Evolutionary conservation across 2,113 vertebrate genomes (phyloP), one percentile per base, ranked within the genome.

Genomic region (Petrocephalus microphthalmus): DNA sequence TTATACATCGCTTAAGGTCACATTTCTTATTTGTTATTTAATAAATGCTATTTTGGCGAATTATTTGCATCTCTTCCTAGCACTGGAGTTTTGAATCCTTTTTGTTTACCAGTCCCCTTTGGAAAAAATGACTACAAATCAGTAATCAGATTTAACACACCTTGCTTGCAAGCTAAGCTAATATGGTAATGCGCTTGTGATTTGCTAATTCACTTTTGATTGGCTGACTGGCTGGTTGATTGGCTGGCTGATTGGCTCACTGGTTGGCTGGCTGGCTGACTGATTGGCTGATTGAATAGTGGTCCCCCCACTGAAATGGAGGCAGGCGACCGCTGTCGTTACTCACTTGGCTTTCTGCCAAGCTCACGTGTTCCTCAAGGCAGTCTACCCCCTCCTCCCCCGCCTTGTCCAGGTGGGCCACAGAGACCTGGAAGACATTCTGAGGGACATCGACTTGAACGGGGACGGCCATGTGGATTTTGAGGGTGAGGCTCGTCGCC

Each of bases 391-490:
- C 25, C 52, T 51, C 88, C 22, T 64, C 87, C 47, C 11, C 86
- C 78, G 45, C 92, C 2, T 87, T 42, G 85, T 49, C 85, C 95
- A 99, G 93, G 97, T 99, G 88, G 97, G 97, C 67, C 98, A 98
- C 92, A 95, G 97, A 92, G 98, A 99, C 84, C 97, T 99, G 86
- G 98, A 99, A 91, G 98, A 99, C 89, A 99, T 99, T 90, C 95
- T 99, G 87, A 95, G 97, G 87, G 98, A 99, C 7, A 98, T 99
- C 85, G 98, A 99, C 91, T 96, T 99, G 86, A 99, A 99, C 0
- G 98, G 98, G 88, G 98, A 99, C 7, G 98, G 98, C 84, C 97
- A 96, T 5, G 98, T 99, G 29, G 98, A 99, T 93, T 99, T 99
- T 92, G 98, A 99, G 97, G 98, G 98, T 97, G 93, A 94, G 94